Percentiles rank a stretch among this genome's conserved stretches.
phyloP scores from a whole-genome alignment of 1,140 invertebrate species.

The Trichogramma pretiosum region DNA sequence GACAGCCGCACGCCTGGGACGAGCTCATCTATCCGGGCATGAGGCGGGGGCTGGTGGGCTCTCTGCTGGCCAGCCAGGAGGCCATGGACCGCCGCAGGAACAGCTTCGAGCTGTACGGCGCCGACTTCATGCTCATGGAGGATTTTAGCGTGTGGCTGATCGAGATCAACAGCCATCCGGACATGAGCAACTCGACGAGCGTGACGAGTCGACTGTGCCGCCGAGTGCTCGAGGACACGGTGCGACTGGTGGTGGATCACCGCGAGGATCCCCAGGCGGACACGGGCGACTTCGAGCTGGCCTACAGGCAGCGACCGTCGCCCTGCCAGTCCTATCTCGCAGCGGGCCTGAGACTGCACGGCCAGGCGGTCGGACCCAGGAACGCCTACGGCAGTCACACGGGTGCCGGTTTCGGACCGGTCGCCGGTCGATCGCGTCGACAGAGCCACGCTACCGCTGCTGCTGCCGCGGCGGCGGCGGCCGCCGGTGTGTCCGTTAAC shows the following conservation, averaged over 20 bases:
- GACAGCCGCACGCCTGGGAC: conserved; percentile 67
- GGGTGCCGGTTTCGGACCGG: too few species aligned
- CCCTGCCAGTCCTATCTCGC: conserved; percentile 78
- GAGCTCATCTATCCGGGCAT: conserved; percentile 82
- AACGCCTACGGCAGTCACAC: background rate
- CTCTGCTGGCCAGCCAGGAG: conserved; percentile 78
- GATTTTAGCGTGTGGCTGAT: conserved; percentile 86
- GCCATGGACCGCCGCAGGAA: conserved; percentile 78
- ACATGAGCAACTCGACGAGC: conserved; percentile 78
- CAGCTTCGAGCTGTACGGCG: conserved; percentile 87
- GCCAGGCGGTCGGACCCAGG: conserved; percentile 24
- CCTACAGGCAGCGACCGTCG: conserved; percentile 64
- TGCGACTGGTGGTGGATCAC: conserved; percentile 76
- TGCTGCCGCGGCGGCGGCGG: too few species aligned
- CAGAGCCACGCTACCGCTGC: too few species aligned
- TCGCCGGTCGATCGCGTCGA: background rate
- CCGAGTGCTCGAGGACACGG: conserved; percentile 75
- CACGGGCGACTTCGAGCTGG: conserved; percentile 78
- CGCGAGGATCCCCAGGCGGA: conserved; percentile 67
- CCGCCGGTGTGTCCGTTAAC: too few species aligned
- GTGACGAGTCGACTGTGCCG: conserved; percentile 80
- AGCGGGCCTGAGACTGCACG: conserved; percentile 64
- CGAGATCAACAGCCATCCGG: conserved; percentile 90
- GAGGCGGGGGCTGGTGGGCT: conserved; percentile 77
- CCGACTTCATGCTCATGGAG: conserved; percentile 86